These are phyloP conservation scores for Tenualosa ilisha DNA, from an alignment of 2,797 vertebrate genomes.

Conservation along the genomic window DNA sequence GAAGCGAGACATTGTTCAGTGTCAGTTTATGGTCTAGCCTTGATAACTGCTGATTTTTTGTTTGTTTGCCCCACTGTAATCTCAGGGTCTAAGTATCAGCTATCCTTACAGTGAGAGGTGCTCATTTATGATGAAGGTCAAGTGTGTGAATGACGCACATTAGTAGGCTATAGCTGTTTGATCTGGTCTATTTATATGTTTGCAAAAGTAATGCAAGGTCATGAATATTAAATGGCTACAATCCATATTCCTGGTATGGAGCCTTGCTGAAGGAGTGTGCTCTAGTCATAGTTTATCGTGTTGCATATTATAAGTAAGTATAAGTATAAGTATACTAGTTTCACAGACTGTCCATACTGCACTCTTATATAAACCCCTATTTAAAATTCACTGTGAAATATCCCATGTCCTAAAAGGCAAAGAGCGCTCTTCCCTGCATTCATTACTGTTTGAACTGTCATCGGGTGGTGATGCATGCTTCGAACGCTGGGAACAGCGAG, in stretches of 20 bases:
- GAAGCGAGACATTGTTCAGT: background rate
- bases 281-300: background rate
- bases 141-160: background rate
- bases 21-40: background rate
- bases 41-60: background rate
- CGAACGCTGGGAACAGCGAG: background rate
- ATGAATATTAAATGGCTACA: background rate
- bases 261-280: background rate
- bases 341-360: background rate
- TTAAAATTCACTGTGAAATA: constrained; percentile 24
- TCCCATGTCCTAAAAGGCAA: background rate
- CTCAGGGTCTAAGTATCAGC: background rate
- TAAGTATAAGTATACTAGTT: background rate
- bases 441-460: background rate
- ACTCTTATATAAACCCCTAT: constrained; percentile 13
- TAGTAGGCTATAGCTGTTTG: background rate
- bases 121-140: background rate
- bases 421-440: background rate
- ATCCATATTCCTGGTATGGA: background rate
- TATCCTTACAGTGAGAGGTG: background rate
- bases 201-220: background rate
- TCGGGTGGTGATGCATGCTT: background rate
- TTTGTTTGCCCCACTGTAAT: background rate
- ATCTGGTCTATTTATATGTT: background rate
- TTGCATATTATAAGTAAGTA: background rate